phyloP scores from a whole-genome alignment of 2,797 vertebrate species.

The Vireo griseus region DNA sequence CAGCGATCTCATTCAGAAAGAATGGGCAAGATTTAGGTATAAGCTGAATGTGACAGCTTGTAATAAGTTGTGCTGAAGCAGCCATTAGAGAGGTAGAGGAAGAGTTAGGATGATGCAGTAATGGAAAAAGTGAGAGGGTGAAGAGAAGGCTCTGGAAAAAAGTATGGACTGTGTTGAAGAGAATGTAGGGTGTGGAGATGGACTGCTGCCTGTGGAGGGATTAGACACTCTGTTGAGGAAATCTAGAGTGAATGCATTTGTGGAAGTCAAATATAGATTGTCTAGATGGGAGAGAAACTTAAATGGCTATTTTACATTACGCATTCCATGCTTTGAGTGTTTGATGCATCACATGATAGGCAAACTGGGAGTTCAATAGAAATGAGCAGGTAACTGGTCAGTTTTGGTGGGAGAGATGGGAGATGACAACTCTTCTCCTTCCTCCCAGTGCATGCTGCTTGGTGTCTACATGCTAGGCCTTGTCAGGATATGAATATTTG shows the following conservation, averaged over 20 bases:
- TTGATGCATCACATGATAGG: neutral
- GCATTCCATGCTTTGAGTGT: neutral
- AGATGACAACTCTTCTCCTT: neutral
- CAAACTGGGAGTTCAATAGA: neutral
- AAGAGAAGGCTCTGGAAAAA: neutral
- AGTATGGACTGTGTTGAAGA: neutral
- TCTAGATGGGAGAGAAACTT: neutral
- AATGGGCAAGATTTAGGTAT: neutral
- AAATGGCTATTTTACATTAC: neutral
- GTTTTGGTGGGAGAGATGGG: neutral
- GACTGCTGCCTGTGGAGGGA: neutral
- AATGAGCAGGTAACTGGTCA: neutral
- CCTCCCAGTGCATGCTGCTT: neutral
- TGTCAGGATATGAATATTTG: neutral
- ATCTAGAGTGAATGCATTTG: neutral
- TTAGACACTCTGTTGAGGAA: neutral
- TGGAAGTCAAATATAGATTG: neutral
- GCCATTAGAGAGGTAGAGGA: neutral
- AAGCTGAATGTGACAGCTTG: neutral
- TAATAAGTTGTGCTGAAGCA: neutral
- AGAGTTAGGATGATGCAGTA: neutral
- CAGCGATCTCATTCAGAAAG: neutral
- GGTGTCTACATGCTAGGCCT: neutral
- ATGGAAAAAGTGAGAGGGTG: neutral
- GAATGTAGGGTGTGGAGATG: neutral